These are phyloP conservation scores for Sturnira hondurensis DNA, from an alignment of 2,113 vertebrate species.

Conservation along the genomic window DNA sequence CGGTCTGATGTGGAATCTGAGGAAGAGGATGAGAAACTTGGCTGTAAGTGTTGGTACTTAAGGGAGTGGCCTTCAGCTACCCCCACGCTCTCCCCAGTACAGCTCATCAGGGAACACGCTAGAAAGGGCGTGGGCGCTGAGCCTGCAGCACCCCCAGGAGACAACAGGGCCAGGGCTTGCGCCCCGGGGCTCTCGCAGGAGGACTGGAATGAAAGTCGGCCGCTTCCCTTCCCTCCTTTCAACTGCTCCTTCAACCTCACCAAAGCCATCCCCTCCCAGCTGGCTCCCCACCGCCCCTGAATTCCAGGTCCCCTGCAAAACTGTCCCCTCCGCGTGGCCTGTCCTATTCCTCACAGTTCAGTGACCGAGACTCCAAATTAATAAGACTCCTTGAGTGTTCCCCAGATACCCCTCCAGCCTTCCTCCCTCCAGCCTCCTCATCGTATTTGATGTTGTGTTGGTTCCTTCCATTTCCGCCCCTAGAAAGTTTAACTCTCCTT, in stretches of 20 bases:
- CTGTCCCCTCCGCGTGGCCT: accelerated
- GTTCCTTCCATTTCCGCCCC: neutral
- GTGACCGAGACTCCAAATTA: neutral
- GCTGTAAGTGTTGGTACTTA: too few species aligned
- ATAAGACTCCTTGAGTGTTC: too few species aligned
- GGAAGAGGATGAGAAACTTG: neutral
- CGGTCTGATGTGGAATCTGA: neutral
- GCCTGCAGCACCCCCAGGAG: neutral
- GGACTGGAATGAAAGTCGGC: neutral
- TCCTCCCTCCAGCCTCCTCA: neutral
- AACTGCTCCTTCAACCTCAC: neutral
- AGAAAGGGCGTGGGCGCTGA: neutral
- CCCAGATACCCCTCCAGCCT: neutral
- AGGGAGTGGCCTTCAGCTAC: neutral
- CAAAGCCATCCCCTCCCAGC: neutral
- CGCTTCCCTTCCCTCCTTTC: neutral
- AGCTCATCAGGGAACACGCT: neutral
- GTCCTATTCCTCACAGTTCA: neutral
- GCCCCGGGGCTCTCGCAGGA: neutral
- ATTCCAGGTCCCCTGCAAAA: neutral
- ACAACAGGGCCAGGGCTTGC: neutral
- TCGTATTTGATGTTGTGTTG: neutral
- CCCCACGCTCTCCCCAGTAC: neutral
- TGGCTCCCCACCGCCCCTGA: neutral
- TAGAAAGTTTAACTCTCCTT: neutral